Base-by-base conservation (phyloP, 2,113 vertebrate species). In the Ibidorhyncha struthersii region DNA sequence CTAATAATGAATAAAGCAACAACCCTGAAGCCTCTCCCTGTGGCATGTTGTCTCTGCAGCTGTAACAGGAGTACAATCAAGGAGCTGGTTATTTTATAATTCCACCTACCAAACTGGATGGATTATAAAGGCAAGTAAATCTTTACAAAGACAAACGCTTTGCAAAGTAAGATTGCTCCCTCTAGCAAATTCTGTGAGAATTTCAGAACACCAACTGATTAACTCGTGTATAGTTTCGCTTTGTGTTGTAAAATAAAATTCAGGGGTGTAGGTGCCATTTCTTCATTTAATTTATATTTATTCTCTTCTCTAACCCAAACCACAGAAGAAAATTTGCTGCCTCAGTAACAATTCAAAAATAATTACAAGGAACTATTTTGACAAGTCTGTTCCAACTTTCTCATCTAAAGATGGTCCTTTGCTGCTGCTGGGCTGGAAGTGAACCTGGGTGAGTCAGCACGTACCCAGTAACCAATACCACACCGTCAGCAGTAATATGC, bases 401-500 rank as follows among this genome's bases (percentile, higher is more conserved):
- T 63, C 34, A 30, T 91, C 70, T 91, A 84, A 82, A 92, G 56
- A 47, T n/a, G 10, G 30, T 43, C 34, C 43, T 87, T 85, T 73
- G 10, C 84, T 91, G 34, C 45, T 53, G 45, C 66, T 76, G 49
- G 73, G 67, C 43, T 87, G 69, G 72, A 84, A 38, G 41, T 84
- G 77, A 93, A 76, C 40, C 2, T 2, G 56, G 61, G 53, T 82
- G 90, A 96, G 70, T 94, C 82, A 97, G 74, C 82, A 76, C 0
- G 0, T 85, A 82, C 29, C 61, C 38, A 34, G 70, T 79, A 87
- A 93, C 93, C 84, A 95, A 93, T 93, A 91, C 69, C 65, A 91
- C 72, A 63, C 25, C 52, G 73, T 95, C 90, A 96, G 96, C 93
- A 94, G 40, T 82, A 95, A 85, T 14, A 69, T 5, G 66, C 62